A percentile compares a stretch with the other conserved stretches of the same genome.
Evolutionary conservation across 1,140 invertebrate genomes (phyloP).

Genomic region (Zophobas morio): DNA sequence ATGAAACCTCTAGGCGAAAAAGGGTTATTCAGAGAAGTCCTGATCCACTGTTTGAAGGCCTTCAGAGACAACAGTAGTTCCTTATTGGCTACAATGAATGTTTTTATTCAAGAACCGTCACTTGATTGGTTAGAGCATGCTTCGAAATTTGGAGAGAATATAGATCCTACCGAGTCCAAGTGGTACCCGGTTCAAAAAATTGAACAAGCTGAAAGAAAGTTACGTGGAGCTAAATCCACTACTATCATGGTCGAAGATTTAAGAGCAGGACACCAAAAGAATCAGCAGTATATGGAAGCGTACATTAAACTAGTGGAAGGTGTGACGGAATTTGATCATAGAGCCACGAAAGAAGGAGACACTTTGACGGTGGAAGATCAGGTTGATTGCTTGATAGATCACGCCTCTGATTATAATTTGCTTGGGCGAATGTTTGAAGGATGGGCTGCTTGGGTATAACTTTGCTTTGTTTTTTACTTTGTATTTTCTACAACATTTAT

Average conservation of each 20-base stretch:
- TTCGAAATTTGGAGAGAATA: constrained; percentile 58
- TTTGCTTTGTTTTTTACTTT: neutral
- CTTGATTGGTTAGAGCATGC: constrained; percentile 76
- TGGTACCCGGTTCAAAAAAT: constrained; percentile 76
- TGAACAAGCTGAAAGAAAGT: constrained; percentile 70
- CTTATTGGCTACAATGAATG: constrained; percentile 78
- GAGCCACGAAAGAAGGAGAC: constrained; percentile 65
- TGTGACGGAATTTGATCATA: constrained; percentile 64
- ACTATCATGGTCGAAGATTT: constrained; percentile 74
- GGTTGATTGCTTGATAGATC: constrained; percentile 66
- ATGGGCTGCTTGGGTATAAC: constrained; percentile 65
- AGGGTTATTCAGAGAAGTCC: constrained; percentile 76
- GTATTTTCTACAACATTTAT: too few species aligned
- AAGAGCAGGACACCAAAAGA: constrained; percentile 60
- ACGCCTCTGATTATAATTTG: constrained; percentile 67
- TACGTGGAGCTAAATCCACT: constrained; percentile 76
- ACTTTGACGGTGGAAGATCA: constrained; percentile 68
- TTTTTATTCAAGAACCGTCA: constrained; percentile 82
- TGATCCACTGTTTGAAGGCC: constrained; percentile 75
- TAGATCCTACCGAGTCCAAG: constrained; percentile 29
- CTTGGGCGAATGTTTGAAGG: constrained; percentile 65
- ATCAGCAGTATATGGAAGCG: constrained; percentile 62
- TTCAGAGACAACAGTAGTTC: constrained; percentile 72
- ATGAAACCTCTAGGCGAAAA: constrained; percentile 76
- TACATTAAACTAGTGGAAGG: constrained; percentile 67